A percentile compares a stretch with the other conserved stretches of the same genome.
These are phyloP conservation scores for Sphaerophoria rueppellii DNA, from an alignment of 2,888 invertebrate genomes.

Conservation along the genomic window DNA sequence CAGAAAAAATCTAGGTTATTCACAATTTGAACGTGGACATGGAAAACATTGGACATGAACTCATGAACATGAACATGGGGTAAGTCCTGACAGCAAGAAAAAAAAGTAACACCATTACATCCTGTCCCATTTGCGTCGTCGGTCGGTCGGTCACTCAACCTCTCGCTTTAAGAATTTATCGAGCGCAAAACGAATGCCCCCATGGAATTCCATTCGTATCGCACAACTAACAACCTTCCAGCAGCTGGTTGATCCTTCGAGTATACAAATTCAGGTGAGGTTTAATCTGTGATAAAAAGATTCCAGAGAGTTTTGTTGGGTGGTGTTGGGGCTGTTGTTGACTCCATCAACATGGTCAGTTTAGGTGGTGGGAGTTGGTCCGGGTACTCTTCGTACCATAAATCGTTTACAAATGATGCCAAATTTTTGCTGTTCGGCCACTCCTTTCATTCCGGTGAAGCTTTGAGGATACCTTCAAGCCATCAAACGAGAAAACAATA, in stretches of 20 bases:
- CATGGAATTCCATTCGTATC: background rate
- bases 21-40: slow-evolving; percentile 24
- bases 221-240: slow-evolving; percentile 1
- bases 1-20: slow-evolving; percentile 25
- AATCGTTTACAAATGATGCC: slow-evolving; percentile 70
- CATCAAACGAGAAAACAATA: slow-evolving; percentile 7
- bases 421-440: slow-evolving; percentile 59
- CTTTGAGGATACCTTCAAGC: no score
- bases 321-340: slow-evolving; percentile 6
- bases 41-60: background rate
- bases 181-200: slow-evolving; percentile 13
- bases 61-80: no score
- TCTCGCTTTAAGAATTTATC: slow-evolving; percentile 16
- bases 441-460: slow-evolving; percentile 1
- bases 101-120: slow-evolving; percentile 13
- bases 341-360: slow-evolving; percentile 8
- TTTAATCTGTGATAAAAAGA: slow-evolving; percentile 6
- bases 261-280: slow-evolving; percentile 38
- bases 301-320: slow-evolving; percentile 7
- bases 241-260: slow-evolving; percentile 10
- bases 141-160: background rate
- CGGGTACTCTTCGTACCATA: slow-evolving; percentile 60
- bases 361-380: background rate
- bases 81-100: background rate
- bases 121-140: background rate